Evolutionary conservation across 92 coral and sea anemone genomes (phyloP), one percentile per base, ranked within the genome.

Genomic region (Phymanthus crucifer): DNA sequence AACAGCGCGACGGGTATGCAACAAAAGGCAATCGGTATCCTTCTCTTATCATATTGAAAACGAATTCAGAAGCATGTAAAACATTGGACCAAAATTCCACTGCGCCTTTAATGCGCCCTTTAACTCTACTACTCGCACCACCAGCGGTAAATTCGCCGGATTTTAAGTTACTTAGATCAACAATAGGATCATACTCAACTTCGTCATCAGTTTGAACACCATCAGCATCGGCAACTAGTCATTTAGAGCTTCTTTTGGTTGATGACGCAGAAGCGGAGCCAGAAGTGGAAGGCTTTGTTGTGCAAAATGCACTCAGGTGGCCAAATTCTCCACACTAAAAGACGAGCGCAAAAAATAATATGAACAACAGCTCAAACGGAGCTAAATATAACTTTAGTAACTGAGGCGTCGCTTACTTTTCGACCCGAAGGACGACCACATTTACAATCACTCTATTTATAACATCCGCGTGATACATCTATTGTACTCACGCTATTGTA

Each of bases 21-120:
- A 61, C 13, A 26, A 79, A 80, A 46, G 70, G 76, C n/a, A 79
- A 67, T 70, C 83, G 29, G 23, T 68, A 79, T 45, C 77, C 83
- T 70, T 70, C 75, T 45, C 38, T 56, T 32, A 79, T 57, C 70
- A 47, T 79, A 48, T 38, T 70, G 7, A 70, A 45, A 0, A 78
- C 37, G 35, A 78, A 78, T 24, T 47, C 70, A 26, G 87, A 65
- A 34, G 84, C 83, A 32, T 70, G 32, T 74, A 84, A 21, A 16
- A 33, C 66, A 26, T 58, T 48, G 48, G 32, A 37, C 73, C 84
- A 84, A 84, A 45, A 77, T 4, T 84, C 33, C 32, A 58, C 45
- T 33, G 40, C 75, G 45, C 48, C 50, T 24, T 56, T 32, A 4
- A 83, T 27, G 50, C 85, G 32, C 40, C 85, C 85, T 16, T 61